phyloP scores from a whole-genome alignment of 2,888 invertebrate genomes.

The Eudemis profundana region DNA sequence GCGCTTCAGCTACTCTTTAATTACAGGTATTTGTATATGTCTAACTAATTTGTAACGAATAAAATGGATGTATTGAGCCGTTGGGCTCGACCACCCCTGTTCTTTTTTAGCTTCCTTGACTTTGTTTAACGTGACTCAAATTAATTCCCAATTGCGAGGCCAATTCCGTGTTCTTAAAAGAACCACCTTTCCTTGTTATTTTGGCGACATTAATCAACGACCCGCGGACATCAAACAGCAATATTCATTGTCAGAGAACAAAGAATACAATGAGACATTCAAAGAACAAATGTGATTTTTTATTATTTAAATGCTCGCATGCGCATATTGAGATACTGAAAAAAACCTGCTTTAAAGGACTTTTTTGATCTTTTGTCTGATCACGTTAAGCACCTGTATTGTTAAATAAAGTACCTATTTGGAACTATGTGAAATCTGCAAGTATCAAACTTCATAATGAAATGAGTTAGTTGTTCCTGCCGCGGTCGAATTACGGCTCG shows the following conservation, averaged over 20 bases:
- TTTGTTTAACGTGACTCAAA: slow-evolving; percentile 36
- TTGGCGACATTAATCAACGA: slow-evolving; percentile 79
- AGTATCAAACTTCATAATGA: not conserved
- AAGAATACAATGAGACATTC: slow-evolving; percentile 74
- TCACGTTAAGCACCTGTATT: not conserved
- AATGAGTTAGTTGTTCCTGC: not conserved
- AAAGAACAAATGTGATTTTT: slow-evolving; percentile 81
- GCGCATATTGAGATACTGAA: slow-evolving; percentile 67
- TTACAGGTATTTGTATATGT: slow-evolving; percentile 10
- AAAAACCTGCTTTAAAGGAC: slow-evolving; percentile 52
- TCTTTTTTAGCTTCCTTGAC: slow-evolving; percentile 32
- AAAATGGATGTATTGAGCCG: not conserved
- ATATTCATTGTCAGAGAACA: slow-evolving; percentile 76
- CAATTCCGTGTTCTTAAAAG: slow-evolving; percentile 30
- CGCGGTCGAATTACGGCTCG: slow-evolving; percentile 8
- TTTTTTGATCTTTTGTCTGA: slow-evolving; percentile 43
- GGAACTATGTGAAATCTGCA: not conserved
- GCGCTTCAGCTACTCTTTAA: slow-evolving; percentile 3
- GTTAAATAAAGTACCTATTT: not conserved
- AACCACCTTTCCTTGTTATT: slow-evolving; percentile 64
- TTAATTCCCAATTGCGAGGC: slow-evolving; percentile 35
- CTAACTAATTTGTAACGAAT: slow-evolving; percentile 6
- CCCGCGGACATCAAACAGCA: slow-evolving; percentile 78
- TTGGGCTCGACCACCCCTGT: not conserved
- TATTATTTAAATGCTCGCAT: slow-evolving; percentile 70